Conservation (phyloP, 1,140 invertebrate genomes). For the Amyelois transitella region DNA sequence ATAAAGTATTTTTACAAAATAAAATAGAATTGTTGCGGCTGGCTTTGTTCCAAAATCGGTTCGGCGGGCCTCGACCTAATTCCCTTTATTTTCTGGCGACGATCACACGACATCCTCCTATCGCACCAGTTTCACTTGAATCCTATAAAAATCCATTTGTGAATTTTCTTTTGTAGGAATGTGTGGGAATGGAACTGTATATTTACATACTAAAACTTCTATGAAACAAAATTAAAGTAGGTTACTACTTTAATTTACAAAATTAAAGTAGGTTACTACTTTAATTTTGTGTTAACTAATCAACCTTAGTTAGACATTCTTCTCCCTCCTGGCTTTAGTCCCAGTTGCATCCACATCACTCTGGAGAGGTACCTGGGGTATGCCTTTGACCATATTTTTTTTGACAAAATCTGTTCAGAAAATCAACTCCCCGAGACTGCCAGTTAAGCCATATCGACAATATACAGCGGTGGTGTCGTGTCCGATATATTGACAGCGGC, state of each 20-base stretch:
- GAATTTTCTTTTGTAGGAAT: too few species aligned
- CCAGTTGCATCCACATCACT: too few species aligned
- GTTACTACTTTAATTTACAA: too few species aligned
- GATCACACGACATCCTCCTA: slow-evolving; percentile 52
- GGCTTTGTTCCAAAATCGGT: slow-evolving; percentile 60
- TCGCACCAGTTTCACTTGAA: slow-evolving; percentile 32
- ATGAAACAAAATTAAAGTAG: too few species aligned
- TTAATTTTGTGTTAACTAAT: too few species aligned
- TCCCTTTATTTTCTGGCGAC: slow-evolving; percentile 49
- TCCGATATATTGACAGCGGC: slow-evolving; percentile 14
- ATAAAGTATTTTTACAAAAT: slow-evolving; percentile 55
- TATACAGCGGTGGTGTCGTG: slow-evolving; percentile 10
- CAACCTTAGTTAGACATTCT: too few species aligned
- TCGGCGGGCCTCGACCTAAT: slow-evolving; percentile 55
- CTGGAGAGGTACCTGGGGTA: too few species aligned
- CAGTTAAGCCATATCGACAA: slow-evolving; percentile 32
- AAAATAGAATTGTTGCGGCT: slow-evolving; percentile 53
- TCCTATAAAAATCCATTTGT: neutral
- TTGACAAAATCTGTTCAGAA: slow-evolving; percentile 17
- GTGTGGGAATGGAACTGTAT: too few species aligned
- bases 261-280: too few species aligned
- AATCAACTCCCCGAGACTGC: slow-evolving; percentile 50
- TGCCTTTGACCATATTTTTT: too few species aligned
- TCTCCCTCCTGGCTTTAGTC: too few species aligned
- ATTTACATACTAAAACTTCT: too few species aligned